Conservation (phyloP, 2,113 vertebrate genomes). For the Ceratotherium simum region DNA sequence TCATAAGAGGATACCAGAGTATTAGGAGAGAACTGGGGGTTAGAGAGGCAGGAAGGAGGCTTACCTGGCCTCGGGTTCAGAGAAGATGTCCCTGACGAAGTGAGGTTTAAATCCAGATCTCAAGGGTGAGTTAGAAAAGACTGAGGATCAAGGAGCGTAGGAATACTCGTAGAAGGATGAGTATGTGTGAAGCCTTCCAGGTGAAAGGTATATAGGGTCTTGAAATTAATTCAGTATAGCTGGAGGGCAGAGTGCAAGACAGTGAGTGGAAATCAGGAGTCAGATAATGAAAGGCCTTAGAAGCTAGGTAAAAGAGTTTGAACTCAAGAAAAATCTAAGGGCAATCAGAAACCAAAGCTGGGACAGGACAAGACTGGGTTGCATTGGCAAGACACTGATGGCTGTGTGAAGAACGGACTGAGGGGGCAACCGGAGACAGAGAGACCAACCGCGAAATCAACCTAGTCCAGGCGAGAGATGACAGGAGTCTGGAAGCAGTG, state of each 20-base stretch:
- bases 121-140: slow-evolving; percentile 26
- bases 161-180: not conserved
- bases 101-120: not conserved
- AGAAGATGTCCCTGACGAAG: not conserved
- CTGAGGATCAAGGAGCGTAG: not conserved
- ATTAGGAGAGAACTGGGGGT: not conserved
- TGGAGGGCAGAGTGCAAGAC: not conserved
- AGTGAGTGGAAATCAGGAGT: not conserved
- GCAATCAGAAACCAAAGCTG: not conserved
- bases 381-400: not conserved
- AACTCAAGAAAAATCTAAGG: not conserved
- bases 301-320: not conserved
- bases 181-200: not conserved
- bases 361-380: not conserved
- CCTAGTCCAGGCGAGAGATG: not conserved
- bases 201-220: not conserved
- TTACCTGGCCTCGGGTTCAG: not conserved
- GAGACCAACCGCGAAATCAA: not conserved
- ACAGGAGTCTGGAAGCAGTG: slow-evolving; percentile 9
- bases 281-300: not conserved
- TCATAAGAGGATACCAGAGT: not conserved
- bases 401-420: not conserved
- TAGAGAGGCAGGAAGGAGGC: not conserved
- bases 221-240: not conserved
- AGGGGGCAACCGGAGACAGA: not conserved